Base-by-base conservation (phyloP, 2,888 invertebrate genomes). In the Megaustenia siamemsis region DNA sequence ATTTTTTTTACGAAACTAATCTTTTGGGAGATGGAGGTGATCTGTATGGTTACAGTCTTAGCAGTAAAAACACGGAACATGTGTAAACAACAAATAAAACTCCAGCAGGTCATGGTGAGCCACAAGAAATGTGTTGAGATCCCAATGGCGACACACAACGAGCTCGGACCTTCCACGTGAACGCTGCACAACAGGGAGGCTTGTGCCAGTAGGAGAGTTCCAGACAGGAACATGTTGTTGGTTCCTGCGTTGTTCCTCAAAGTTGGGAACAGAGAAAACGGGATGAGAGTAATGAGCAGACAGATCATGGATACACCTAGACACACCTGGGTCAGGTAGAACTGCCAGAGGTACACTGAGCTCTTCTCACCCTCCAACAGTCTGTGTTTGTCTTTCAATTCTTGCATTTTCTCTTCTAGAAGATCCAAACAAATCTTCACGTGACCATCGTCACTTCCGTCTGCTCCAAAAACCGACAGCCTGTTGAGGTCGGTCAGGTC, bases 21-120 rank as follows among this genome's bases (percentile, higher is more conserved):
- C 32, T 35, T 66, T 38, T 56, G 32, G 5, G 66, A 28, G 10
- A 49, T 12, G 15, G 60, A 6, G 1, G 40, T 28, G 40, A 18
- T n/a, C 3, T 35, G n/a, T 21, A 32, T 10, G n/a, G 45, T 38
- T 28, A 80, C 43, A 8, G 75, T 75, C 18, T 71, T 73, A 28
- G 84, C 24, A 0, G 80, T 80, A n/a, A 84, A 84, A 0, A 80
- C 71, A 3, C 66, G 71, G 21, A 60, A 84, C 84, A 84, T 84
- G 21, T 84, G 80, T 28, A 73, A 75, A 32, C 84, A 84, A 45
- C 84, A 84, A n/a, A 66, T 56, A 21, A 79, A 66, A 45, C 84
- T 77, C 84, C 84, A 84, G 24, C 35, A 45, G 18, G 80, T 75
- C 75, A 80, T 63, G 8, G 38, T 56, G 21, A 84, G 66, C 84